phyloP scores from a whole-genome alignment of 1,140 invertebrate species.

The Oppia nitens region DNA sequence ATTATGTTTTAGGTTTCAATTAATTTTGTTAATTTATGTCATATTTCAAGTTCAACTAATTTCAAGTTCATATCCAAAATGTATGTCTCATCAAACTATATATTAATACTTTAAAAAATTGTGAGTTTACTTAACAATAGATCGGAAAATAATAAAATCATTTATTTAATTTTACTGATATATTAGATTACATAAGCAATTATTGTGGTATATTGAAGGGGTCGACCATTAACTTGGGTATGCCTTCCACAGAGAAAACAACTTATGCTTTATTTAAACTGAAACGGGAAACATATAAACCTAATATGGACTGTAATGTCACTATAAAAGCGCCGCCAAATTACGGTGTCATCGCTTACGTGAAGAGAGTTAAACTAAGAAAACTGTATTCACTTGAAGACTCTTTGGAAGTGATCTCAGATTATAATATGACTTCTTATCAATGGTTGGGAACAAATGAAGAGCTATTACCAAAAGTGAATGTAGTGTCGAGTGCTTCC shows the following conservation, averaged over 20 bases:
- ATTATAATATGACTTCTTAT: background rate
- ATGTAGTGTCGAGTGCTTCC: background rate
- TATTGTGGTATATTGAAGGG: conserved; percentile 2
- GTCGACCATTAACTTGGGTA: background rate
- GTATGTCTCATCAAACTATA: background rate
- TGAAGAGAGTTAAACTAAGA: conserved; percentile 6
- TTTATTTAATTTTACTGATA: background rate
- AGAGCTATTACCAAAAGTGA: conserved; percentile 2
- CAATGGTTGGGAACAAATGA: conserved; percentile 1
- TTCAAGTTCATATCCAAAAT: background rate
- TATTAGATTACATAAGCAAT: conserved; percentile 9
- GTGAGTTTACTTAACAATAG: background rate
- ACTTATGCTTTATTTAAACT: conserved; percentile 3
- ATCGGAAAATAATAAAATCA: background rate
- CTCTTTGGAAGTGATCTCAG: background rate
- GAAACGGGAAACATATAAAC: conserved; percentile 5
- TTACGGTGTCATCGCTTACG: conserved; percentile 7
- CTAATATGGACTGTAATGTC: conserved; percentile 5
- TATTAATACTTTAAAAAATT: background rate
- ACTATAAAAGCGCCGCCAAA: background rate
- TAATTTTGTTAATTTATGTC: background rate
- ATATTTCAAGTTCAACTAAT: background rate
- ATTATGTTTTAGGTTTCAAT: too few relatives aligned
- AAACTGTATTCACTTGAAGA: background rate
- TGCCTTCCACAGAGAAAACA: background rate